Base-by-base conservation (phyloP, 2,113 vertebrate species). In the Bufo bufo region DNA sequence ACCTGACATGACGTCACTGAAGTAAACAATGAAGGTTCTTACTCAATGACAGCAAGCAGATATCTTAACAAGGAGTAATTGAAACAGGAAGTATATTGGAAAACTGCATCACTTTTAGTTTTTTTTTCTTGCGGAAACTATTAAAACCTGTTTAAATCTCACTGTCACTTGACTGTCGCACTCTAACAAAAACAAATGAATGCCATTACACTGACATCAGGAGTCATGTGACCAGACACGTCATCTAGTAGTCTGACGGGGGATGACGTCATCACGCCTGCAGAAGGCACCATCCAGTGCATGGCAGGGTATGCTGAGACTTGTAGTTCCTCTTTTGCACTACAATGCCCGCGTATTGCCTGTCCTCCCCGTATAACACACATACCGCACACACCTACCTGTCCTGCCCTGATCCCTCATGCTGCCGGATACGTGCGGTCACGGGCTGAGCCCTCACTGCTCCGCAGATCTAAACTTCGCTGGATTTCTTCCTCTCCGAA, bases 321-420 rank as follows among this genome's bases (percentile, higher is more conserved):
- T 58, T 79, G 77, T 79, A 79, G 77, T 79, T 11, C 77, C 6
- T 0, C n/a, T 45, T 33, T 45, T 16, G 2, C 13, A 33, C 4
- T 33, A 13, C 10, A 12, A 12, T 23, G 66, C 5, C 12, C n/a
- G 2, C 65, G 10, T 52, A 52, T 9, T 6, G 9, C 1, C 52
- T 52, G 52, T 52, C 0, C 33, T 33, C 5, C 9, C 52, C 9
- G 9, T 52, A 9, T 52, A 19, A 13, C 45, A 75, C 19, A 19
- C 6, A 71, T 33, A 33, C 16, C 6, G 7, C 33, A 65, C n/a
- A 65, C 75, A 79, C 86, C 69, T 88, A 88, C 86, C 86, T 83
- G 79, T 11, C 69, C 86, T 43, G 69, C 71, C 86, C 56, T 43
- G 66, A 11, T 87, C 65, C 78, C 71, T 88, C 86, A 88, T 88